A percentile compares a stretch with the other conserved stretches of the same genome.
Evolutionary conservation across 2,888 invertebrate genomes (phyloP).

Genomic region (Mycalesis mineus): DNA sequence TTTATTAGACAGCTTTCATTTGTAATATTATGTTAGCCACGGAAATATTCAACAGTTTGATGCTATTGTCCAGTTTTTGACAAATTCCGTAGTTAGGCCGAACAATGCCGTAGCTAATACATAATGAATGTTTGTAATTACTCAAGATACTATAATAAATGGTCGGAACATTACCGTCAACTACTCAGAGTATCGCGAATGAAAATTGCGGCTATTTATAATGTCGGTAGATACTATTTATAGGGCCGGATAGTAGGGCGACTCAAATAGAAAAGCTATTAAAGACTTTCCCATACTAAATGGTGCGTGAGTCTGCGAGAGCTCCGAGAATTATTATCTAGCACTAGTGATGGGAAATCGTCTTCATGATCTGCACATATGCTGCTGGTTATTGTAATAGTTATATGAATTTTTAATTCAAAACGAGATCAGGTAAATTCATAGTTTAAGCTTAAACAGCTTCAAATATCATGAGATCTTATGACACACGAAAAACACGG

Average conservation of each 20-base stretch:
- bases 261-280: constrained; percentile 30
- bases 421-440: too few relatives aligned
- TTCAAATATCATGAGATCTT: too few relatives aligned
- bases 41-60: constrained; percentile 1
- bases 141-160: constrained; percentile 4
- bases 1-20: constrained; percentile 15
- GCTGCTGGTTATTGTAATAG: too few relatives aligned
- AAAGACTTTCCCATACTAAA: constrained; percentile 19
- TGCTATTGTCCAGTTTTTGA: neutral
- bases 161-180: neutral
- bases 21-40: constrained; percentile 11
- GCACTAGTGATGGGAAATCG: neutral
- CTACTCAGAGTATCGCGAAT: neutral
- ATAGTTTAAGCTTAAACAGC: too few relatives aligned
- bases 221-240: neutral
- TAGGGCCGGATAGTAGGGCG: neutral
- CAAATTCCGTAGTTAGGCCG: neutral
- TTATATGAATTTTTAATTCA: too few relatives aligned
- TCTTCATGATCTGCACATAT: too few relatives aligned
- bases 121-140: constrained; percentile 6
- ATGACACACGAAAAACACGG: too few relatives aligned
- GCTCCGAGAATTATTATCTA: constrained; percentile 9
- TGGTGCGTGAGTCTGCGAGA: constrained; percentile 12
- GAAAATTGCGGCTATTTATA: constrained; percentile 4
- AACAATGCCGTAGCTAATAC: constrained; percentile 11